Base-by-base conservation (phyloP, 2,797 vertebrate genomes). In the Sparus aurata region DNA sequence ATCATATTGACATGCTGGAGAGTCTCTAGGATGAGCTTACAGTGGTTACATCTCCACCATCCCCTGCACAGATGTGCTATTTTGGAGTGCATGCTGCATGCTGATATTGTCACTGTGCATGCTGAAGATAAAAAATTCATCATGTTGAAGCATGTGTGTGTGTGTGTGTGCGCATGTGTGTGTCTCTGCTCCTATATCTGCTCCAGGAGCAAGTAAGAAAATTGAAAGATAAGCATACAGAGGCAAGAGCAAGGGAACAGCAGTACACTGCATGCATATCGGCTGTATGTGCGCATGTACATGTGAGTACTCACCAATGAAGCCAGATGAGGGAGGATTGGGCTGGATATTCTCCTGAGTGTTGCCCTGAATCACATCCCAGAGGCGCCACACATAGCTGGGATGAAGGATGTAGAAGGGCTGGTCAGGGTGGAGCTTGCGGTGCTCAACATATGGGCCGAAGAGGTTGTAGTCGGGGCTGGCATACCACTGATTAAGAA, bases 381-480 rank as follows among this genome's bases (percentile, higher is more conserved):
- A 99, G 50, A 99, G 97, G 83, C 95, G 95, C 98, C 98, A 99
- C 93, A 99, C 96, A 63, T 98, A 99, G 74, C 96, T 96, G 15
- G 98, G 98, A 87, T 99, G 98, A 47, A 99, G 97, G 84, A 99
- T 97, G 89, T 99, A 99, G 94, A 99, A 99, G 0, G 96, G 97
- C 89, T 99, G 98, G 61, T 74, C 73, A 6, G 97, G 98, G 73
- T 98, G 95, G 87, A 84, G 95, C 86, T 94, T 96, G 68, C 98
- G 97, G 88, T 97, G 96, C 82, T 97, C 94, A 77, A 95, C 90
- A 0, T 99, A 99, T 0, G 98, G 98, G 15, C 96, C 96, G 81
- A 99, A 99, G 69, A 99, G 94, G 94, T 99, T 97, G 94, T 99
- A 99, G 92, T 99, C 98, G 8, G 98, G 98, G 69, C 96, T 97